Evolutionary conservation across 2,888 invertebrate genomes (phyloP), one percentile per base, ranked within the genome.

Genomic region (Phymatocera aterrima): DNA sequence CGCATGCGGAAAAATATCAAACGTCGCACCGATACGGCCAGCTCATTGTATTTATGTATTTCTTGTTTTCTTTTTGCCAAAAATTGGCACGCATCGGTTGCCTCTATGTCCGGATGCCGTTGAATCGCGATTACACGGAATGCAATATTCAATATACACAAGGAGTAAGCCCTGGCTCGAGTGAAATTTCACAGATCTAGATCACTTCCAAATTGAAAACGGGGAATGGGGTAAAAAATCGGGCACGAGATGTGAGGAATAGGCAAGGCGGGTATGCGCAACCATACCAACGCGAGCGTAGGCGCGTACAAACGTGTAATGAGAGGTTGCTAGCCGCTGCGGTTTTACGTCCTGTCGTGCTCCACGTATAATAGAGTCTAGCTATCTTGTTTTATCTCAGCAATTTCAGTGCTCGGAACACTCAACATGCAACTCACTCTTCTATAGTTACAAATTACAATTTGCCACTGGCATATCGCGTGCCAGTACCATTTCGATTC

Each of bases 361-460:
- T 61, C 68, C 72, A 24, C 78, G 77, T 61, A 57, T 75, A 79
- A 51, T 51, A 51, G 12, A n/a, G 43, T 24, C 24, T 31, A 31
- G 24, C 43, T 81, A 81, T 81, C 75, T 78, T 74, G 79, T 65
- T 79, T 78, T 77, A 75, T 70, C 75, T 77, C 24, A 77, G 68
- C 79, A 78, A 80, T 82, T 78, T 78, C 61, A 78, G 80, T 80
- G 54, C 78, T 70, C 70, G 70, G 40, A 72, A 51, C 21, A 72
- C 72, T 60, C 61, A 37, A 64, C 75, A 75, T 79, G 79, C 72
- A 72, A 72, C 72, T 72, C 72, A 34, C 72, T 34, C 21, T n/a
- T 51, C 31, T 78, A 79, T 43, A 57, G 75, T 60, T 74, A 77
- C 61, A 72, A 72, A 57, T 60, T 60, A 70, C 61, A 31, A 78